Evolutionary conservation across 2,888 invertebrate species (phyloP).

Genomic region (Chloroclysta siterata): DNA sequence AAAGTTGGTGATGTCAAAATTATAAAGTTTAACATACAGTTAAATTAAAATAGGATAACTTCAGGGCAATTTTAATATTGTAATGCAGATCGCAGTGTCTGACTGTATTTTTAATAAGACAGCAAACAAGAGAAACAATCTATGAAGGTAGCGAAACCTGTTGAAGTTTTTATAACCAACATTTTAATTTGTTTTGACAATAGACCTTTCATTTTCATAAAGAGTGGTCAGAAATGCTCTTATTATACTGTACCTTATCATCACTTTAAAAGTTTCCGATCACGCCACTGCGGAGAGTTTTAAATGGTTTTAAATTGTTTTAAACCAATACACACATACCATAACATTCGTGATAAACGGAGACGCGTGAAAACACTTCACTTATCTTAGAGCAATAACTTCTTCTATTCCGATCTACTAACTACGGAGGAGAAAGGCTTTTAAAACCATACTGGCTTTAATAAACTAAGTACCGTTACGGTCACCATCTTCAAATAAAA

Average conservation of each 20-base stretch:
- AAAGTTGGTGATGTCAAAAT: too few species aligned
- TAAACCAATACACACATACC: slow-evolving; percentile 40
- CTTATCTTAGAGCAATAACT: slow-evolving; percentile 61
- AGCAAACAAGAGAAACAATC: too few species aligned
- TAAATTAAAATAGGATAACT: too few species aligned
- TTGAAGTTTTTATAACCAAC: too few species aligned
- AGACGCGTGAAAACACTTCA: slow-evolving; percentile 59
- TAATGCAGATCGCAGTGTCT: too few species aligned
- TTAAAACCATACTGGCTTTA: slow-evolving; percentile 43
- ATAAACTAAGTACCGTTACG: slow-evolving; percentile 71
- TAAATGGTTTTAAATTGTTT: slow-evolving; percentile 48
- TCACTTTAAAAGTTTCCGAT: slow-evolving; percentile 33
- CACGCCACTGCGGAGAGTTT: slow-evolving; percentile 40
- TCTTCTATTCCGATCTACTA: slow-evolving; percentile 59
- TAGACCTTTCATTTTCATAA: too few species aligned
- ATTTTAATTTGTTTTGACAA: too few species aligned
- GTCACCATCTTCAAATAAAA: slow-evolving; percentile 66
- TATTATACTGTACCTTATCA: neutral
- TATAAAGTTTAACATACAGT: too few species aligned
- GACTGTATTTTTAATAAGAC: too few species aligned
- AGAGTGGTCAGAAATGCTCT: neutral
- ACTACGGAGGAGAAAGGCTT: slow-evolving; percentile 59
- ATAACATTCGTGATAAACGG: slow-evolving; percentile 55
- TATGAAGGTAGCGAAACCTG: too few species aligned
- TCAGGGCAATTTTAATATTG: too few species aligned